Evolutionary conservation across 2,797 vertebrate species (phyloP), one percentile per base, ranked within the genome.

Genomic region (Diceros bicornis): DNA sequence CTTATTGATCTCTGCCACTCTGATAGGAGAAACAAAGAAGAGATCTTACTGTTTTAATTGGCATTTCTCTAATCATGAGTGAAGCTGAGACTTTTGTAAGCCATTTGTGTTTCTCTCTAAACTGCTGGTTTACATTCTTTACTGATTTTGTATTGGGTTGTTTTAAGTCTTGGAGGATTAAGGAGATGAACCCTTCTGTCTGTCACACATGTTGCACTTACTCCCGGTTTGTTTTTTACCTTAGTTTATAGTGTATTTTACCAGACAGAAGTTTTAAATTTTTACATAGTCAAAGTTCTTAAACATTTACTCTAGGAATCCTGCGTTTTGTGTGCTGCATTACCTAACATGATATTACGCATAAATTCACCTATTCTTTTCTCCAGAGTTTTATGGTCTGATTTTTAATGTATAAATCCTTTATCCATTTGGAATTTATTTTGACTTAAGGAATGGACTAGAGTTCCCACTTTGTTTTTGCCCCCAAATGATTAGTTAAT

Each of bases 21-120:
- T 84, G 86, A 72, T 74, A 50, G 74, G 66, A 64, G 69, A 82
- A 77, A 81, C 59, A 27, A 55, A 86, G 66, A 61, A 75, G 74
- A 37, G 14, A 41, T 34, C 69, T 47, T 78, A 66, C 27, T 75
- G 37, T 89, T 82, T 64, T 41, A 21, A 21, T 50, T 55, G 62
- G 68, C 83, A 29, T 91, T 91, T 93, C 71, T 96, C 82, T 97
- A 85, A 37, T 41, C 64, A 44, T 81, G 61, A 66, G 37, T 82
- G 55, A 88, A 88, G 25, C 2, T 81, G 71, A 93, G 82, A 27
- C 61, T 85, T 83, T 61, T 29, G 44, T 37, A 59, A 89, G 27
- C n/a, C 32, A 11, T 91, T 62, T 94, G 37, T 47, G 34, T 89
- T 92, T 96, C 61, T 75, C 61, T 85, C n/a, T 89, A 78, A 92